These are phyloP conservation scores for Leptodactylus fallax DNA, from an alignment of 2,797 vertebrate genomes.

Conservation along the genomic window DNA sequence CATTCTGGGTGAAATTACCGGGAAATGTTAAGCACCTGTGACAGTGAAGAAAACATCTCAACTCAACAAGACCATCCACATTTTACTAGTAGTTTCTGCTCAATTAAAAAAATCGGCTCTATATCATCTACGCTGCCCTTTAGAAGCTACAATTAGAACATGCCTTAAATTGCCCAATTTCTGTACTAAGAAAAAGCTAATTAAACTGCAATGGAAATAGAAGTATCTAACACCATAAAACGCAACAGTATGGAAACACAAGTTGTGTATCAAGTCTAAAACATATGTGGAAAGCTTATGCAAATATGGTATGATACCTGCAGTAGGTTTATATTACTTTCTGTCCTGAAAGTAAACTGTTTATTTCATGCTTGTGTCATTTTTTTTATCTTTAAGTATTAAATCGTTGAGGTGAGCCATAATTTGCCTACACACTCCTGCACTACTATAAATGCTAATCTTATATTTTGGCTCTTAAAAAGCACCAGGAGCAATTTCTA, in stretches of 20 bases:
- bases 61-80: not conserved
- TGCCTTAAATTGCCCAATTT: conserved; percentile 19
- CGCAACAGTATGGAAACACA: not conserved
- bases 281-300: conserved; percentile 22
- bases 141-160: conserved; percentile 22
- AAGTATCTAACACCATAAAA: not conserved
- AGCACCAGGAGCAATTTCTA: conserved; percentile 49
- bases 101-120: conserved; percentile 5
- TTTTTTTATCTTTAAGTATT: conserved; percentile 54
- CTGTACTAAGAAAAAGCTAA: conserved; percentile 11
- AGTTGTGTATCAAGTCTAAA: conserved; percentile 16
- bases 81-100: not conserved
- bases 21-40: conserved; percentile 14
- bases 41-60: conserved; percentile 23
- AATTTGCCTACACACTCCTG: conserved; percentile 46
- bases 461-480: conserved; percentile 53
- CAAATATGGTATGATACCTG: conserved; percentile 29
- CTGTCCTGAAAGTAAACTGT: conserved; percentile 33
- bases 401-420: conserved; percentile 45
- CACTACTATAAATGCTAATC: conserved; percentile 59
- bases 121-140: not conserved
- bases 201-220: not conserved
- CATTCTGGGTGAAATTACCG: not conserved
- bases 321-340: conserved; percentile 22
- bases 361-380: conserved; percentile 51